Conservation (phyloP, 2,888 invertebrate species). For the Caenorhabditis panamensis region DNA sequence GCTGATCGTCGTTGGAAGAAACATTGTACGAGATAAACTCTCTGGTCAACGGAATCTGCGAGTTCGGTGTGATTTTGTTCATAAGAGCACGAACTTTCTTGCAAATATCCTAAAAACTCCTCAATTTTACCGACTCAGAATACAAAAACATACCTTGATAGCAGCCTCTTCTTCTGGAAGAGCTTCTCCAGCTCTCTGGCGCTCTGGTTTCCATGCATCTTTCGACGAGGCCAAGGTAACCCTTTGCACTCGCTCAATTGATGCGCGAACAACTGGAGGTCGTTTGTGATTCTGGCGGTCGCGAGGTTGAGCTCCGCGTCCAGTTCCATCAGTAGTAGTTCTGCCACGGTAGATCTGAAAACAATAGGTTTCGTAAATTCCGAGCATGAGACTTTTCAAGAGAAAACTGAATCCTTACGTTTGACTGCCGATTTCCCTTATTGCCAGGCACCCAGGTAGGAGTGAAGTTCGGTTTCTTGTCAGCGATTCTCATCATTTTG, state of each 20-base stretch:
- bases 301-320: slow-evolving; percentile 45
- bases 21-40: slow-evolving; percentile 71
- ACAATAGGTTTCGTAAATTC: no score
- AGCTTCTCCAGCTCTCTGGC: slow-evolving; percentile 38
- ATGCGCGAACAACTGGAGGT: slow-evolving; percentile 53
- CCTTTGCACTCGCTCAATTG: slow-evolving; percentile 55
- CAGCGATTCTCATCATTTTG: slow-evolving; percentile 62
- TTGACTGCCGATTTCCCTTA: slow-evolving; percentile 26
- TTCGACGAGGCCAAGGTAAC: slow-evolving; percentile 61
- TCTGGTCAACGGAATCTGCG: slow-evolving; percentile 64
- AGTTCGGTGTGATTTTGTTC: slow-evolving; percentile 78
- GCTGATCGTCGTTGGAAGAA: slow-evolving; percentile 44
- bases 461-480: slow-evolving; percentile 61
- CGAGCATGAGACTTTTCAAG: no score
- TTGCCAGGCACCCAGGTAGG: slow-evolving; percentile 54
- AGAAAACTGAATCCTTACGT: slow-evolving; percentile 22
- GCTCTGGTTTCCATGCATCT: slow-evolving; percentile 75
- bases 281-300: slow-evolving; percentile 49
- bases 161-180: slow-evolving; percentile 53
- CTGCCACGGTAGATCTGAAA: slow-evolving; percentile 56
- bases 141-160: slow-evolving; percentile 43
- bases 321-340: slow-evolving; percentile 58
- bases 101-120: slow-evolving; percentile 49
- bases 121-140: no score
- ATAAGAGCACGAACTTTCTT: slow-evolving; percentile 73